Evolutionary conservation across 2,113 vertebrate genomes (phyloP), one percentile per base, ranked within the genome.

Genomic region (Perca flavescens): DNA sequence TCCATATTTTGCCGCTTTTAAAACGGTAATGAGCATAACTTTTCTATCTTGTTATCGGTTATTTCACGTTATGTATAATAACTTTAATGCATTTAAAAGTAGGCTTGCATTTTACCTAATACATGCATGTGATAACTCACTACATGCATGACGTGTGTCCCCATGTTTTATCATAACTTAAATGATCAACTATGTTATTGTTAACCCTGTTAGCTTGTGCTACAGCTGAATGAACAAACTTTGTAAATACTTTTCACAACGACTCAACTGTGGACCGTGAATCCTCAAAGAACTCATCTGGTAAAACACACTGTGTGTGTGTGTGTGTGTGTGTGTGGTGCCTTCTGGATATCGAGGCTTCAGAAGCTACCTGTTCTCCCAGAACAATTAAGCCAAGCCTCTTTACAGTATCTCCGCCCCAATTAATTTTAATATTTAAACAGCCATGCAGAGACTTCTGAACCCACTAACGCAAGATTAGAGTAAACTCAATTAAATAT

Each of bases 391-490:
- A 90, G 84, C 65, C 88, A 79, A 88, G 88, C 91, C 86, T 93
- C 92, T 94, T 94, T 94, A 93, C 91, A 89, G 93, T 94, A 94
- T 94, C 92, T 93, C 85, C 49, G 58, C 74, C 89, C 88, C 93
- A 93, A 95, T 95, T 94, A 91, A 94, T 95, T 95, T 95, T 94
- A 95, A 94, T 95, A 95, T 94, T 95, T 95, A 94, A 95, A 94
- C 88, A 94, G 92, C 91, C 91, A 90, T 80, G 84, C 87, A 71
- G 92, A 91, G 93, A 93, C 90, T 95, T 91, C 88, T 94, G 91
- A 92, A 92, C 90, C 87, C 88, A 69, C 91, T 87, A 90, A 91
- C 77, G 88, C 87, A 85, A 93, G 93, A 95, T 94, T 95, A 94
- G 91, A 93, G 94, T 92, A 93, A 91, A 92, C 92, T 88, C 93